A percentile compares a stretch with the other conserved stretches of the same genome.
These are phyloP conservation scores for Apocheima hispidaria DNA, from an alignment of 2,888 invertebrate genomes.

Conservation along the genomic window DNA sequence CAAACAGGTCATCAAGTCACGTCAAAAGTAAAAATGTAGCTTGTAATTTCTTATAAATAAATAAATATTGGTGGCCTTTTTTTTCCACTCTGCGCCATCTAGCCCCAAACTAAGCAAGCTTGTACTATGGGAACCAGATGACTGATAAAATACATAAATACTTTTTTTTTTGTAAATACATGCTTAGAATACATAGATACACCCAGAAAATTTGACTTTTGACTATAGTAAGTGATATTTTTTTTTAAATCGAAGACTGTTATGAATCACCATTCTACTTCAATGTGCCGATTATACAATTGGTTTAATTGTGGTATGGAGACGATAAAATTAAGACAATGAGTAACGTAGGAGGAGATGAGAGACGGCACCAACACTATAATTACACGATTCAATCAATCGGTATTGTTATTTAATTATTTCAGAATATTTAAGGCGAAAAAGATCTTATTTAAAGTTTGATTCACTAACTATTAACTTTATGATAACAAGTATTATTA, in stretches of 20 bases:
- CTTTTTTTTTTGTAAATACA: no score
- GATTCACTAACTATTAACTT: not conserved
- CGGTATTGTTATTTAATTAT: constrained; percentile 6
- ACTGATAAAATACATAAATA: no score
- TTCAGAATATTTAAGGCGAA: not conserved
- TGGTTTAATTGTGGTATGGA: not conserved
- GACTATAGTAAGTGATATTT: no score
- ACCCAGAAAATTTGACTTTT: no score
- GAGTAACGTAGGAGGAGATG: constrained; percentile 28
- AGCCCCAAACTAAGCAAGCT: no score
- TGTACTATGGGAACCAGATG: no score
- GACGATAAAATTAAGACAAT: constrained; percentile 29
- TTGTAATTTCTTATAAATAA: not conserved
- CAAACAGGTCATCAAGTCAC: no score
- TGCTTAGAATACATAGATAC: no score
- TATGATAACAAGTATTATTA: no score
- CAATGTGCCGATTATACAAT: constrained; percentile 1
- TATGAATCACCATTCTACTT: constrained; percentile 14
- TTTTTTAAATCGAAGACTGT: not conserved
- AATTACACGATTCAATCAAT: constrained; percentile 25
- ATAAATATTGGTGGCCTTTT: no score
- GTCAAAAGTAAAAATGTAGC: no score
- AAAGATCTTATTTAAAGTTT: constrained; percentile 5
- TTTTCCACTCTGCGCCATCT: no score
- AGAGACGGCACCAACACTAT: constrained; percentile 2